A percentile compares a stretch with the other conserved stretches of the same genome.
phyloP scores from a whole-genome alignment of 2,888 invertebrate genomes.

The Ashinkailepas kermadecensis region DNA sequence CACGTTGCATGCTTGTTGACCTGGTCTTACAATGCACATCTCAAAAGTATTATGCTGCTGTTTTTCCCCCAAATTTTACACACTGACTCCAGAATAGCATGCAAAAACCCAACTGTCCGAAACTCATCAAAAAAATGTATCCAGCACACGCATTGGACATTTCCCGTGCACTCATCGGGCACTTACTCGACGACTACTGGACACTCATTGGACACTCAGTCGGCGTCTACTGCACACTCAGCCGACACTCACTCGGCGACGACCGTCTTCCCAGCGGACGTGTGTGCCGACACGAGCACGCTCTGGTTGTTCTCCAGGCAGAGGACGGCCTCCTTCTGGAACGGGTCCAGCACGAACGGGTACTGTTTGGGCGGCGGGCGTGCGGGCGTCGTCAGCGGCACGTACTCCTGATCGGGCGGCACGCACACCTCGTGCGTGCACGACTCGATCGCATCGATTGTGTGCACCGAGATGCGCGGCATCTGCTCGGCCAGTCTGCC shows the following conservation, averaged over 20 bases:
- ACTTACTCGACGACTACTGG: too few relatives aligned
- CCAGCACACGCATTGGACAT: too few relatives aligned
- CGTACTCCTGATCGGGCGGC: slow-evolving; percentile 76
- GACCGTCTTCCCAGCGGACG: slow-evolving; percentile 98
- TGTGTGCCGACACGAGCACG: slow-evolving; percentile 97
- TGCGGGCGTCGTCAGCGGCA: slow-evolving; percentile 51
- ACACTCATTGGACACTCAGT: too few relatives aligned
- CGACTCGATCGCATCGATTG: slow-evolving; percentile 79
- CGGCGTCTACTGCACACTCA: slow-evolving; percentile 48
- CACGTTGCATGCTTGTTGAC: too few relatives aligned
- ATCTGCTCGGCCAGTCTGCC: slow-evolving; percentile 36
- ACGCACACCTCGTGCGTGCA: slow-evolving; percentile 95
- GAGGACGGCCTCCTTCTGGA: slow-evolving; percentile 91
- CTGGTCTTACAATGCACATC: too few relatives aligned
- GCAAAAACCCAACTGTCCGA: too few relatives aligned
- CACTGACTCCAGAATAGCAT: too few relatives aligned
- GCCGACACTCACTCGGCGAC: slow-evolving; percentile 61
- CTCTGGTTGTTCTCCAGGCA: slow-evolving; percentile 98
- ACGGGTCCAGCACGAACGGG: slow-evolving; percentile 90
- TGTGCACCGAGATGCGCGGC: slow-evolving; percentile 77
- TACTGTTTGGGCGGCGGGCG: slow-evolving; percentile 82
- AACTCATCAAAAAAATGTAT: too few relatives aligned
- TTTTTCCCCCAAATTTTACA: too few relatives aligned
- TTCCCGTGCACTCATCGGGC: too few relatives aligned
- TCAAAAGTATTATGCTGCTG: too few relatives aligned